Evolutionary conservation across 2,797 vertebrate species (phyloP), one percentile per base, ranked within the genome.

Genomic region (Zenarchopterus dispar): DNA sequence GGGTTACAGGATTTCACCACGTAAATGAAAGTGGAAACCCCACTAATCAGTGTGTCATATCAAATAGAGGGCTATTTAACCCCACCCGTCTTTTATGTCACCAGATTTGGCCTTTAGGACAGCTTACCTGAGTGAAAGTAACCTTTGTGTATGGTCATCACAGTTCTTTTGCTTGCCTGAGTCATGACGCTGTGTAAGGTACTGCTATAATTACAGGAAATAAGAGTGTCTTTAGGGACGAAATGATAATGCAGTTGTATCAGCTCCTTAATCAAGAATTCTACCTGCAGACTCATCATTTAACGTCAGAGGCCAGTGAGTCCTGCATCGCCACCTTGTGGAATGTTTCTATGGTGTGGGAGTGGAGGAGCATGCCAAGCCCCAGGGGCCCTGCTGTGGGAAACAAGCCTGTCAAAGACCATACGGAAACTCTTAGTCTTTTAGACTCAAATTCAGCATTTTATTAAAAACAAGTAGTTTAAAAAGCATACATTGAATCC

Each of bases 271-370:
- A 48, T 83, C 73, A 66, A 73, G 80, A 65, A 61, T 71, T 80
- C 67, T 81, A 88, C 79, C 84, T 90, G 89, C 81, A 87, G 49
- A 90, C 82, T 89, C 89, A 89, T 87, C 76, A 73, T 75, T 89
- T 84, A 58, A 71, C 28, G 67, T 77, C 67, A 82, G 50, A 70
- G 73, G 65, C 67, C 85, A 87, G 55, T 71, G 90, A 81, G 83
- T 89, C 75, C 87, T 90, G 80, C 63, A 87, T 82, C 73, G 88
- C 91, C 91, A 85, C 86, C 90, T 88, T 84, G 90, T 92, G 91
- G 90, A 84, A 66, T 65, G 45, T 70, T 80, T 69, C 54, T 74
- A 52, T 73, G 78, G 64, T 77, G 60, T 57, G 61, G 18, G 48
- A 67, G 56, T 56, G 13, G 41, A 63, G 54, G 19, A 7, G 53